These are phyloP conservation scores for Cirrhinus mrigala DNA, from an alignment of 2,797 vertebrate species.

Conservation along the genomic window DNA sequence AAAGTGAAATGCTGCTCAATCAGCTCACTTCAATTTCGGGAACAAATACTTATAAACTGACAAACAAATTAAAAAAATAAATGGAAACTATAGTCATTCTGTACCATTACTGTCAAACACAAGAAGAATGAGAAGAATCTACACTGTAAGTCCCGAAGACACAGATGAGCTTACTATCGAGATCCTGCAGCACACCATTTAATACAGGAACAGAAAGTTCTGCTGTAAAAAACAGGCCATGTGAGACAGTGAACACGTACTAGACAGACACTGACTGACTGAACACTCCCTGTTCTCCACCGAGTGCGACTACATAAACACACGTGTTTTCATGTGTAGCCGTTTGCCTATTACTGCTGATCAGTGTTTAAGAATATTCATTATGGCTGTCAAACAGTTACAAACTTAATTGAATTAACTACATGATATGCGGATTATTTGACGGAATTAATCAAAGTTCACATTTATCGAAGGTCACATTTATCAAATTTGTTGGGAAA, in stretches of 20 bases:
- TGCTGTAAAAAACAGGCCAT: neutral
- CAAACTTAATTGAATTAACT: neutral
- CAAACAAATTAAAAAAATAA: neutral
- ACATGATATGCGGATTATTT: neutral
- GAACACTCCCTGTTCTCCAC: neutral
- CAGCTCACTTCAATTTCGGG: neutral
- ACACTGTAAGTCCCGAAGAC: neutral
- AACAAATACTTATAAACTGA: neutral
- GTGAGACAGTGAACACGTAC: conserved; percentile 2
- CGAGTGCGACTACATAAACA: neutral
- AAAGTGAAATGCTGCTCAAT: conserved; percentile 16
- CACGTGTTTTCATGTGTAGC: neutral
- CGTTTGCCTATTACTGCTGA: neutral
- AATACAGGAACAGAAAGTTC: conserved; percentile 5
- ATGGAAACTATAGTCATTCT: conserved; percentile 10
- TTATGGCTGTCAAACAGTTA: neutral
- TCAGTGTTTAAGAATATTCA: neutral
- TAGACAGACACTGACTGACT: neutral
- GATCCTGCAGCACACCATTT: conserved; percentile 13
- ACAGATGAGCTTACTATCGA: conserved; percentile 2
- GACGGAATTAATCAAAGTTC: neutral
- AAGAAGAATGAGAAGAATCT: neutral
- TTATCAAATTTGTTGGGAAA: neutral
- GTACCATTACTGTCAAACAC: conserved; percentile 1
- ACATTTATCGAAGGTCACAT: neutral